Conservation (phyloP, 1,140 invertebrate species). For the Drosophila seguyi region DNA sequence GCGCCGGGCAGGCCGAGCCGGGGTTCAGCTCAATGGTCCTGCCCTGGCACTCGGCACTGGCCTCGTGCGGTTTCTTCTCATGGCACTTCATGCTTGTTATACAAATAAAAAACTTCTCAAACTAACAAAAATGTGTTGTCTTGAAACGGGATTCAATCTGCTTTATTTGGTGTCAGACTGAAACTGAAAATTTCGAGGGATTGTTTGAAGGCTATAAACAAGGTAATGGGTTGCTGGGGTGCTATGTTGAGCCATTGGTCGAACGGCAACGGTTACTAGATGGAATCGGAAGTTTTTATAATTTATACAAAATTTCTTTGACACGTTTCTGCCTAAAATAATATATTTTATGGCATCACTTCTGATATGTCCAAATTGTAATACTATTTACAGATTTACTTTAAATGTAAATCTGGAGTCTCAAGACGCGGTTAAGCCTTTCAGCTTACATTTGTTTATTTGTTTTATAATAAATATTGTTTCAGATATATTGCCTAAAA, state of each 20-base stretch:
- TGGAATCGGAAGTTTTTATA: background rate
- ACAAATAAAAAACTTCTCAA: background rate
- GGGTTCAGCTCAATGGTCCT: conserved; percentile 52
- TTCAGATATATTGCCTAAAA: no score
- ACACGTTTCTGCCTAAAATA: no score
- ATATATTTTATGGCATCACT: no score
- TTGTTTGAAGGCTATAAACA: conserved; percentile 68
- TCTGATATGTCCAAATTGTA: no score
- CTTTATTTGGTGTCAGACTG: conserved; percentile 10
- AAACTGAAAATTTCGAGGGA: conserved; percentile 27
- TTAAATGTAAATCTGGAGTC: no score
- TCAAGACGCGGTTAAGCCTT: no score
- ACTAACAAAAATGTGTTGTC: background rate
- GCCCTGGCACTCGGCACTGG: conserved; percentile 27
- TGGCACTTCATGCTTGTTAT: conserved; percentile 42
- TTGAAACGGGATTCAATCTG: background rate
- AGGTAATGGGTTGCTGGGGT: conserved; percentile 41
- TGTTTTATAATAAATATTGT: no score
- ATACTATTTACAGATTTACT: no score
- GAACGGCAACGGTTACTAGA: conserved; percentile 51
- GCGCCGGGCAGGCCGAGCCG: conserved; percentile 54
- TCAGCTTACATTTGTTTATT: no score
- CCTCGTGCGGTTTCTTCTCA: conserved; percentile 40
- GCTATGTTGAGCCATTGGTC: background rate
- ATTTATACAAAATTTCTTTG: background rate